Percentiles rank a stretch among this genome's conserved stretches.
Conservation (phyloP, 1,140 invertebrate genomes). For the Cherax destructor region DNA sequence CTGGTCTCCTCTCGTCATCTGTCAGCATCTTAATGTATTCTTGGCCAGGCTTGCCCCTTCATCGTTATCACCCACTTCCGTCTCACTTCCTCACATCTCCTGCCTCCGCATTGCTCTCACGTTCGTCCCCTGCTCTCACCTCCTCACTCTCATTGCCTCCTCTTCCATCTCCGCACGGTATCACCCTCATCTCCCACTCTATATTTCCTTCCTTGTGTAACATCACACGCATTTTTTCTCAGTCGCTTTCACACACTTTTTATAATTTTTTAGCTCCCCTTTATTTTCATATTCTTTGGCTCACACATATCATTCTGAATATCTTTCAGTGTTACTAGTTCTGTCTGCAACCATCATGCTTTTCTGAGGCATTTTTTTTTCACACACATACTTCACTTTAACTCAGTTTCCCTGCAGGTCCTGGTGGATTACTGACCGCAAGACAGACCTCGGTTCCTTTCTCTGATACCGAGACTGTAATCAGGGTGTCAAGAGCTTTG, state of each 20-base stretch:
- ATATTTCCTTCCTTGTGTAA: not conserved
- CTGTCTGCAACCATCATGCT: no score
- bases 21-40: not conserved
- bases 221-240: not conserved
- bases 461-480: no score
- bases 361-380: no score
- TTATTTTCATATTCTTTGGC: not conserved
- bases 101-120: not conserved
- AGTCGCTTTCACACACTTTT: not conserved
- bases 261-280: not conserved
- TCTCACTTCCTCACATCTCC: not conserved
- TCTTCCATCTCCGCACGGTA: not conserved
- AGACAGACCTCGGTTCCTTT: no score
- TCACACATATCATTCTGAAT: no score
- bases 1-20: not conserved
- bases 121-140: no score
- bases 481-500: no score
- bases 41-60: not conserved
- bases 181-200: not conserved
- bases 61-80: not conserved
- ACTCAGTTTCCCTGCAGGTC: no score
- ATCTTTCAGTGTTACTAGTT: no score
- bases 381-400: no score
- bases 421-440: no score
- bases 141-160: not conserved